Base-by-base conservation (phyloP, 2,888 invertebrate genomes). In the Drosophila mettleri region DNA sequence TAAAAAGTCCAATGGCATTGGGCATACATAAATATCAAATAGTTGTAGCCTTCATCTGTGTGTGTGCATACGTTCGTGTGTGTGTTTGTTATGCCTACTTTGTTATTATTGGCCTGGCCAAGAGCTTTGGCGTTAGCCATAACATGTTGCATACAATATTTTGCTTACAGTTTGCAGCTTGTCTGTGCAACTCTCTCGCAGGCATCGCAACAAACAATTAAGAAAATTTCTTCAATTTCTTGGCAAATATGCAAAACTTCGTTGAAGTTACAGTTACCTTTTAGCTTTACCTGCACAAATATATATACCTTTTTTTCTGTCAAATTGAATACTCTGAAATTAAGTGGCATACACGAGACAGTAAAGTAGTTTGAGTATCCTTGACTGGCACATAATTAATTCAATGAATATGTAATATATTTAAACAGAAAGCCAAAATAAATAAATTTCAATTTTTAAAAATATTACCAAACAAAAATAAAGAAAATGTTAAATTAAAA, bases 31-130 rank as follows among this genome's bases (percentile, higher is more conserved):
- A 52, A 69, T 67, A 66, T 48, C 41, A 66, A 87, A 81, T 78
- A 78, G 72, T 87, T 84, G 51, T 59, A 61, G 78, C 58, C 78
- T 31, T 5, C 5, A 31, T 45, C 36, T 48, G 31, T 36, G 9
- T 36, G 12, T 43, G 22, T 49, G 57, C 48, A 18, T 49, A 52
- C 48, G 36, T 54, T 34, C 41, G 24, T 54, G 31, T 51, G 39
- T 51, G 57, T 43, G 34, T 34, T 66, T 73, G 63, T 69, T 61
- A 41, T 77, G 52, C 33, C 61, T 65, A 16, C 38, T 59, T 68
- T 66, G 83, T 74, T 88, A 74, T 88, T 82, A 83, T 83, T 83
- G 88, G 83, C 86, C 79, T 34, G 78, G 57, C 53, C 39, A 57
- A 68, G 31, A 74, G 62, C 58, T 66, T 48, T 45, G 57, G 54